These are phyloP conservation scores for Agrilus biguttatus DNA, from an alignment of 2,888 invertebrate species.

Conservation along the genomic window DNA sequence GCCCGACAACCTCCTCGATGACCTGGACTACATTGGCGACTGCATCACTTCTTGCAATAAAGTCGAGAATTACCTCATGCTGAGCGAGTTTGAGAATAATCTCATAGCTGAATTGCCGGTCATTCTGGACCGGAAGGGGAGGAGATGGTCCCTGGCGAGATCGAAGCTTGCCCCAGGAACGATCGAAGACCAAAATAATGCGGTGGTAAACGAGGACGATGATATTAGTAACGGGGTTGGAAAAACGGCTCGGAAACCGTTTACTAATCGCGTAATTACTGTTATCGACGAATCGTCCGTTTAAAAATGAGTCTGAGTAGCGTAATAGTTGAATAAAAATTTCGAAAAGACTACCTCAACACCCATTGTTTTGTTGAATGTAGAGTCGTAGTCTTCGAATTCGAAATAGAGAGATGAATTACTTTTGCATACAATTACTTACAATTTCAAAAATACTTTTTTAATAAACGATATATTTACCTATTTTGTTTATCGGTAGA, in stretches of 20 bases:
- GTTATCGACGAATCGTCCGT: conserved; percentile 64
- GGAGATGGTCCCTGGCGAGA: conserved; percentile 58
- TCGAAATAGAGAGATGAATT: too few relatives aligned
- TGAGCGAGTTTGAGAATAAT: conserved; percentile 76
- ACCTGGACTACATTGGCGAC: conserved; percentile 66
- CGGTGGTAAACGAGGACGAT: conserved; percentile 37
- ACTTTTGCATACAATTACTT: too few relatives aligned
- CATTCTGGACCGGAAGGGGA: conserved; percentile 53
- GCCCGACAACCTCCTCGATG: conserved; percentile 64
- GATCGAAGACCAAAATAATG: conserved; percentile 28
- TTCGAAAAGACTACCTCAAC: conserved; percentile 12
- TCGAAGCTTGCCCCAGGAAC: conserved; percentile 33
- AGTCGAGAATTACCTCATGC: conserved; percentile 74
- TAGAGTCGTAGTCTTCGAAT: too few relatives aligned
- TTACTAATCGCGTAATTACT: conserved; percentile 51
- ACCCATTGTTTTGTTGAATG: too few relatives aligned
- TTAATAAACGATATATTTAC: too few relatives aligned
- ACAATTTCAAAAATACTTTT: too few relatives aligned
- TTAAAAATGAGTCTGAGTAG: conserved; percentile 17
- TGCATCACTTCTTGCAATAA: conserved; percentile 77
- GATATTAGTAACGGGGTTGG: conserved; percentile 35
- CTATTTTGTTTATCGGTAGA: too few relatives aligned
- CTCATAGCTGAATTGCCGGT: conserved; percentile 65
- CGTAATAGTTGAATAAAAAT: conserved; percentile 6
- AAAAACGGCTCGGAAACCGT: conserved; percentile 28